Conservation (phyloP, 2,797 vertebrate genomes). For the Siniperca undulata region DNA sequence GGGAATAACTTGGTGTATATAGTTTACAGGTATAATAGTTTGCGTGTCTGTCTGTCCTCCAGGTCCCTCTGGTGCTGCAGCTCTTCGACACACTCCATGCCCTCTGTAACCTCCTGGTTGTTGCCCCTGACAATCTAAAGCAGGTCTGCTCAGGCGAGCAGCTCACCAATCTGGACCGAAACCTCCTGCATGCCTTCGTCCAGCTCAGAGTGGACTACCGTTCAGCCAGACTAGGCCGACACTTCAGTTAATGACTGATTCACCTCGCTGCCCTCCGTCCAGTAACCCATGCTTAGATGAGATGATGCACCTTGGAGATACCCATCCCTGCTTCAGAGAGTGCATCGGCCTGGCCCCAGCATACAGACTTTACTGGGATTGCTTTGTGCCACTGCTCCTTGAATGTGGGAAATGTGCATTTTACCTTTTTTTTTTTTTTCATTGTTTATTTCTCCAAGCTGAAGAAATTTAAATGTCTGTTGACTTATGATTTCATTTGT, state of each 20-base stretch:
- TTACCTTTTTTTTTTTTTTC: constrained; percentile 62
- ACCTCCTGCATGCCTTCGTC: constrained; percentile 98
- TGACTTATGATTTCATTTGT: constrained; percentile 71
- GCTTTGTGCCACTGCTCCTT: constrained; percentile 59
- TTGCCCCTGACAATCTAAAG: constrained; percentile 99
- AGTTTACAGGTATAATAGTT: neutral
- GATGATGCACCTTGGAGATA: constrained; percentile 71
- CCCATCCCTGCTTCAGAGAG: constrained; percentile 55
- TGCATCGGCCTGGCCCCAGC: constrained; percentile 38
- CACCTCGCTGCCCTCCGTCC: constrained; percentile 71
- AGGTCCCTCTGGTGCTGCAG: constrained; percentile 97
- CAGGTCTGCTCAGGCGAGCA: constrained; percentile 99
- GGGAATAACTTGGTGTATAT: neutral
- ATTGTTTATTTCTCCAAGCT: constrained; percentile 62
- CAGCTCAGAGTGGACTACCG: constrained; percentile 98
- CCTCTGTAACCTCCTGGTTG: constrained; percentile 98
- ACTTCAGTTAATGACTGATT: constrained; percentile 94
- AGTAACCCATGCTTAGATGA: constrained; percentile 69
- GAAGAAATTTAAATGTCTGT: constrained; percentile 69
- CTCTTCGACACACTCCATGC: constrained; percentile 99
- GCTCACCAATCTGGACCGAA: constrained; percentile 98
- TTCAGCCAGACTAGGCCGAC: constrained; percentile 94
- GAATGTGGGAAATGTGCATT: constrained; percentile 79
- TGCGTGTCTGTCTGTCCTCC: constrained; percentile 52
- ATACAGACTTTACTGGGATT: constrained; percentile 56